Evolutionary conservation across 2,113 vertebrate genomes (phyloP), one percentile per base, ranked within the genome.

Genomic region (Proterorhinus semilunaris): DNA sequence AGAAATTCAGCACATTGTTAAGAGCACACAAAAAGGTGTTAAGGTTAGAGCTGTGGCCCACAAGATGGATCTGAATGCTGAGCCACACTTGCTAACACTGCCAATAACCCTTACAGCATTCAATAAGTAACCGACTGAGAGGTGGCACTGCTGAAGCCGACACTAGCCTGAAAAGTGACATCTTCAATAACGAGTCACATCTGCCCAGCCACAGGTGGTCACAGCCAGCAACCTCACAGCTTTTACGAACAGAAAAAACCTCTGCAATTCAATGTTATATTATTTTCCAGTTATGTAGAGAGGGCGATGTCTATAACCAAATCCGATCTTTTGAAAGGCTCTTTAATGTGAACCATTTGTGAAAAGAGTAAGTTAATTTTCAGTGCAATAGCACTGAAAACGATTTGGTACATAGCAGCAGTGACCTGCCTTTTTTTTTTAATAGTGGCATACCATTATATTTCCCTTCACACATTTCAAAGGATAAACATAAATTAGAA

Each of bases 1-100:
- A 76, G 61, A 73, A 21, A 68, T 61, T 42, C 21, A 62, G 62
- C 36, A 53, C 42, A 61, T 48, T 17, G n/a, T 46, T 45, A 48
- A 48, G 45, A 63, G 21, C 6, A 45, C 62, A 63, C 62, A 63
- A 16, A 48, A 63, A 63, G 48, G 42, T 7, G 4, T 44, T 44
- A 3, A 16, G 15, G 13, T 61, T 61, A 45, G 58, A 45, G 7
- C 58, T 61, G 42, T 21, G 54, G 6, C 54, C 21, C 17, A 17
- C 9, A 8, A 61, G 43, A 63, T 17, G 9, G 9, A 47, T 48
- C 16, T 48, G 62, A 47, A 11, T 12, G 62, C 4, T 13, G 62
- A 47, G 16, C 11, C 44, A 63, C 44, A 63, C 62, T 63, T 63
- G 62, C 48, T 63, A 63, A 48, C 62, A 63, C 62, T 6, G 12